These are phyloP conservation scores for Leptosomus discolor DNA, from an alignment of 2,113 vertebrate genomes.

Conservation along the genomic window DNA sequence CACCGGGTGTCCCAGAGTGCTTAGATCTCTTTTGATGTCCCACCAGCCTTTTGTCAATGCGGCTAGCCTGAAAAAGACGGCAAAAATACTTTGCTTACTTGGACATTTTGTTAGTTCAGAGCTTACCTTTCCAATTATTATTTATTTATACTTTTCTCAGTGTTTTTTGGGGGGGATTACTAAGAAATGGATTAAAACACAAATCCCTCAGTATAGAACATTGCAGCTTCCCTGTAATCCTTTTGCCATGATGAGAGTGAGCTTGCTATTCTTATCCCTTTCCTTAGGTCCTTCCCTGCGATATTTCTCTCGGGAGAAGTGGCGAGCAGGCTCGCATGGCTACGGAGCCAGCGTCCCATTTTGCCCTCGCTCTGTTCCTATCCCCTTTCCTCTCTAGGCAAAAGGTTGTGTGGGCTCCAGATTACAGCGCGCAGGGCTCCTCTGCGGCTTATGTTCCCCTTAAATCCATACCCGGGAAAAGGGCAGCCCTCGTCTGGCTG, in stretches of 20 bases:
- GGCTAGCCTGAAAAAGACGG: background rate
- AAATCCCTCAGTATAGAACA: background rate
- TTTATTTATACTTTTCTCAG: background rate
- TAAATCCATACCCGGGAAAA: background rate
- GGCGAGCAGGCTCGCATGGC: background rate
- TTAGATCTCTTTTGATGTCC: background rate
- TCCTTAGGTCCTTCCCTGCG: background rate
- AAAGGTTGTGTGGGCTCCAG: background rate
- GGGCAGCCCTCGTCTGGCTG: accelerated
- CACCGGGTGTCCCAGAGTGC: background rate
- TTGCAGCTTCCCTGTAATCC: background rate
- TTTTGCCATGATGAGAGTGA: background rate
- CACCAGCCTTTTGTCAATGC: background rate
- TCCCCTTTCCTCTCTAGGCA: background rate
- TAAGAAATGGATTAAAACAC: background rate
- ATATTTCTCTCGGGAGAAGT: background rate
- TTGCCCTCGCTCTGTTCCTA: background rate
- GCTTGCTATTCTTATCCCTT: background rate
- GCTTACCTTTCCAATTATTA: background rate
- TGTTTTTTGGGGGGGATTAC: background rate
- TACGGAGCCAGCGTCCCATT: accelerated
- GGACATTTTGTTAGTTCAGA: background rate
- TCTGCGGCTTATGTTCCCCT: background rate
- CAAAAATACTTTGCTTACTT: background rate
- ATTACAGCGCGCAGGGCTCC: background rate